phyloP scores from a whole-genome alignment of 2,113 vertebrate species.

The Promerops cafer region DNA sequence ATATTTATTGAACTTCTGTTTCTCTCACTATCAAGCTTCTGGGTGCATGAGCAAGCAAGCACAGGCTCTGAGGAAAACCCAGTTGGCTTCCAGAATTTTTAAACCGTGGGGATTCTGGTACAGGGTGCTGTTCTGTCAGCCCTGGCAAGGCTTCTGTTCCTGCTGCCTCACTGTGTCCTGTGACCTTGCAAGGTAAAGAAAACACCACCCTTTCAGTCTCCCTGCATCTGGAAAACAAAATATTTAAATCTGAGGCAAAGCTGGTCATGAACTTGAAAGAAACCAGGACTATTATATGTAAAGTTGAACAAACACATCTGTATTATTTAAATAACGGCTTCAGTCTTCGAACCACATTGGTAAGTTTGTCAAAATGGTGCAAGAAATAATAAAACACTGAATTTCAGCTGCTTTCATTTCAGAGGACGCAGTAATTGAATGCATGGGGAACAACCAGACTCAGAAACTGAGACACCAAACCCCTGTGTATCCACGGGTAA shows the following conservation, averaged over 20 bases:
- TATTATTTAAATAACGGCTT: not conserved
- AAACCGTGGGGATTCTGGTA: not conserved
- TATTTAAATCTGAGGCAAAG: not conserved
- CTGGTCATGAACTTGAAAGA: not conserved
- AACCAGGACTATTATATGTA: not conserved
- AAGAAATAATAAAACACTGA: not conserved
- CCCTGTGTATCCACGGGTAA: not conserved
- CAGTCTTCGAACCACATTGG: not conserved
- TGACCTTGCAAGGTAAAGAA: not conserved
- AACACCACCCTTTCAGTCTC: not conserved
- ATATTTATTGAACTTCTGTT: not conserved
- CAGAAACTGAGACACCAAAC: not conserved
- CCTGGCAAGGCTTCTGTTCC: not conserved
- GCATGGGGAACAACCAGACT: not conserved
- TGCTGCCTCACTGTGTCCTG: not conserved
- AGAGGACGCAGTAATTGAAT: not conserved
- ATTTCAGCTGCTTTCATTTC: not conserved
- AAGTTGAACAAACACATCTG: constrained; percentile 19
- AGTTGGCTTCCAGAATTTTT: not conserved
- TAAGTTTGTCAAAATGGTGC: not conserved
- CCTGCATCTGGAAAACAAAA: not conserved
- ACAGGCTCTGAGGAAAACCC: not conserved
- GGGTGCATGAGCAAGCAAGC: not conserved
- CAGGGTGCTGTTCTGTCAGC: not conserved
- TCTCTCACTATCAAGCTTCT: not conserved